Evolutionary conservation across 2,888 invertebrate species (phyloP), one percentile per base, ranked within the genome.

Genomic region (Campaea margaritaria): DNA sequence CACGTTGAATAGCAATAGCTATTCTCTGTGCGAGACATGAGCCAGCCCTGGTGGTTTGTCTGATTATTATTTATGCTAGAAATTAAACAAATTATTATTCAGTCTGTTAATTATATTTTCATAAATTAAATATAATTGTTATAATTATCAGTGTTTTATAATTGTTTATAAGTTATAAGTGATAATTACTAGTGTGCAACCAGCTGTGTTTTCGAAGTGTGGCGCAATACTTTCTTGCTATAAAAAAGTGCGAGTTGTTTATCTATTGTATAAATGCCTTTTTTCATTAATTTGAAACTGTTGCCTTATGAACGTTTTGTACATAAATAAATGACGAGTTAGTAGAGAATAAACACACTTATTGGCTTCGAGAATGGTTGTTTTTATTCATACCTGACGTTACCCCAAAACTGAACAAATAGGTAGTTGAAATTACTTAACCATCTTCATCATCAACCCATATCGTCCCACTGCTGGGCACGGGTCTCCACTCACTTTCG

Each of bases 291-390:
- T 88, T 91, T 89, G 74, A 76, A 88, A 89, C 86, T 87, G 91
- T 89, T 92, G 91, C 91, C 91, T 91, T 92, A 92, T 87, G 81
- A 89, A 85, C 82, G 86, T 91, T 91, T 91, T 92, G 92, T 92
- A 92, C 82, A 91, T 92, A 91, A 87, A 82, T 73, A 86, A 84
- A 87, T 84, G 80, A 87, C 83, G 81, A 85, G 83, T 89, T 88
- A 83, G 90, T 91, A 90, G 87, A 79, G 79, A 86, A 86, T 87
- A 90, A 86, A 85, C 85, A 89, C 88, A 91, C 88, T 88, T 87
- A 91, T 89, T 88, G 90, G 92, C 92, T 92, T 92, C 89, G 72
- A 87, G 45, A 49, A 31, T 65, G 73, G 79, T 84, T 78, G 75
- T 86, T 87, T 91, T 76, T 80, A 76, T 80, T 9, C 0, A 44